phyloP scores from a whole-genome alignment of 2,888 invertebrate genomes.

The Pogonocherus hispidulus region DNA sequence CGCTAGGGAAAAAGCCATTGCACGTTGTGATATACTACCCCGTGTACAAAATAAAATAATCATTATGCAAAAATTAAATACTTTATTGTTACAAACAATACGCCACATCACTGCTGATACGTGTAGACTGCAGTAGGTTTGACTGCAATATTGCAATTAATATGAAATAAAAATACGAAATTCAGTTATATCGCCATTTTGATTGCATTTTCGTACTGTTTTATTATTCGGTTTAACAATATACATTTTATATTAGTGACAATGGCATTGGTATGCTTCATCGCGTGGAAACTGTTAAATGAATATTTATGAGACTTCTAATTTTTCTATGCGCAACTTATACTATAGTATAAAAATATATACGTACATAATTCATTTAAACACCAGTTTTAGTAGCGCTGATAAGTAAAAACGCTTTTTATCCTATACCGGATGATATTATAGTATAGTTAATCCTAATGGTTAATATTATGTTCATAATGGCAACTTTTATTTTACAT shows the following conservation, averaged over 20 bases:
- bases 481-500: too few relatives aligned
- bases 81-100: slow-evolving; percentile 23
- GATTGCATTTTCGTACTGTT: slow-evolving; percentile 44
- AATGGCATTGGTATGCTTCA: slow-evolving; percentile 37
- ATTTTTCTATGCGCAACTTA: too few relatives aligned
- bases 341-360: too few relatives aligned
- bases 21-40: slow-evolving; percentile 3
- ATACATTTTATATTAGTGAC: slow-evolving; percentile 44
- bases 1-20: neutral
- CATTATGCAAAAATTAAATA: slow-evolving; percentile 25
- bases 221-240: slow-evolving; percentile 39
- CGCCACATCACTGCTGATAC: slow-evolving; percentile 9
- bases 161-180: slow-evolving; percentile 37
- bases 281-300: slow-evolving; percentile 1
- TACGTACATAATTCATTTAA: too few relatives aligned
- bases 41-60: slow-evolving; percentile 16
- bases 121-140: neutral
- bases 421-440: too few relatives aligned
- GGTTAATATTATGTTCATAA: too few relatives aligned
- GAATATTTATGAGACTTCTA: slow-evolving; percentile 13
- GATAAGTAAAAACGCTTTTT: too few relatives aligned
- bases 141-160: slow-evolving; percentile 29
- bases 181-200: slow-evolving; percentile 35
- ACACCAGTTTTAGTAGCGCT: too few relatives aligned
- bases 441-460: too few relatives aligned